Evolutionary conservation across 2,888 invertebrate species (phyloP).

Genomic region (Blastobasis lacticolella): DNA sequence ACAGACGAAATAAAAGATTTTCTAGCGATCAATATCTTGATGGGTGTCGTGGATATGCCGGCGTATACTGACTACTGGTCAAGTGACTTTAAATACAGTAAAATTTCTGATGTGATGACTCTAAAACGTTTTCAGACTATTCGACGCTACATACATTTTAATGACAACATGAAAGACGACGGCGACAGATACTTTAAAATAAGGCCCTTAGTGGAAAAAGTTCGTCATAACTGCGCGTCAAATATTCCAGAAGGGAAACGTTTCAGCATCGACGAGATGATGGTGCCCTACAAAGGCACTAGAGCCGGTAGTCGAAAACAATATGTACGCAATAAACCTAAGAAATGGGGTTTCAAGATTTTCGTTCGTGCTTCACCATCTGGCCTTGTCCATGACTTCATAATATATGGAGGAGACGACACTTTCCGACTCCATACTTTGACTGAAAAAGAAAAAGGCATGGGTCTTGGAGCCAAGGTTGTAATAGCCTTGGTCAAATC

Average conservation of each 20-base stretch:
- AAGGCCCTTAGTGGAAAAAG: not conserved
- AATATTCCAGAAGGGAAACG: conserved; percentile 16
- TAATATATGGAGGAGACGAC: not conserved
- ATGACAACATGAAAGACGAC: not conserved
- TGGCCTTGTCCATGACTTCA: not conserved
- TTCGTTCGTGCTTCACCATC: not conserved
- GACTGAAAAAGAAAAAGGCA: not conserved
- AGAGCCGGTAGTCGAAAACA: conserved; percentile 26
- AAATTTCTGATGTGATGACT: conserved; percentile 6
- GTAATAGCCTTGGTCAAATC: not conserved
- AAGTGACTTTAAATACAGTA: conserved; percentile 1
- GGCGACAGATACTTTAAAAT: not conserved
- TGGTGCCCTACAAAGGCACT: conserved; percentile 31
- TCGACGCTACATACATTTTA: not conserved
- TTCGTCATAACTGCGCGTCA: conserved; percentile 3
- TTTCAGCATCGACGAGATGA: conserved; percentile 32
- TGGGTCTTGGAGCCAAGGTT: not conserved
- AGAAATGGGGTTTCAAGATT: not conserved
- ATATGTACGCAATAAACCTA: conserved; percentile 19
- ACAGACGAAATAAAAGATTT: conserved; percentile 9
- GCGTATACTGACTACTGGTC: conserved; percentile 11
- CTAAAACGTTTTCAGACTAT: conserved; percentile 1
- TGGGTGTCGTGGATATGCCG: conserved; percentile 6
- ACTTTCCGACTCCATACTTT: not conserved
- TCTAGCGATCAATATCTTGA: conserved; percentile 6